These are phyloP conservation scores for Rhinella marina DNA, from an alignment of 2,797 vertebrate species.

Conservation along the genomic window DNA sequence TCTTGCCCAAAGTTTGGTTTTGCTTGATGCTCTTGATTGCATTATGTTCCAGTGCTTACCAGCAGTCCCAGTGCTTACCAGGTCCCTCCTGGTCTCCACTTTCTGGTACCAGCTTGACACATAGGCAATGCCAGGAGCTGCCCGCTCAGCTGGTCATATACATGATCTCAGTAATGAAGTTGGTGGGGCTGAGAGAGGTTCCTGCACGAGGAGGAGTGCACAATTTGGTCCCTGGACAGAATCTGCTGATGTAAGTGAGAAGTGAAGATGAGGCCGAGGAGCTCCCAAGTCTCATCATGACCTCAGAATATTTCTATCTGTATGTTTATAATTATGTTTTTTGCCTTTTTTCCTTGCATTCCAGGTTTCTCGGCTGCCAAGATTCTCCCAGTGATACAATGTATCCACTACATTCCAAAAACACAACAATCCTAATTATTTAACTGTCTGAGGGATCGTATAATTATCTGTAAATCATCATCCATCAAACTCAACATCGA, in stretches of 20 bases:
- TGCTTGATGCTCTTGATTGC: too few species aligned
- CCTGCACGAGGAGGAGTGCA: neutral
- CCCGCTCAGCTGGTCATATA: too few species aligned
- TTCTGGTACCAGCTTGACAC: too few species aligned
- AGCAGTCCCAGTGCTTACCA: too few species aligned
- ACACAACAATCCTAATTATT: neutral
- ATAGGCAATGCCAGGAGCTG: too few species aligned
- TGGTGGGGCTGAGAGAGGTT: neutral
- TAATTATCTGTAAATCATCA: neutral
- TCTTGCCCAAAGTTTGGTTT: too few species aligned
- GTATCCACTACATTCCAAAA: constrained; percentile 30
- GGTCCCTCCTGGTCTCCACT: too few species aligned
- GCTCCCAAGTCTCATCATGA: neutral
- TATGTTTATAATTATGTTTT: constrained; percentile 30
- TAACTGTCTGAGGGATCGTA: neutral
- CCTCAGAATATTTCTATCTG: constrained; percentile 15
- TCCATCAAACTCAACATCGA: neutral
- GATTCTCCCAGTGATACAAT: neutral
- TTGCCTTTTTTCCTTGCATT: constrained; percentile 19
- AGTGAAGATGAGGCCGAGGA: neutral
- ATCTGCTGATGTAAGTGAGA: neutral
- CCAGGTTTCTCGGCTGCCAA: constrained; percentile 6
- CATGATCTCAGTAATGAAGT: too few species aligned
- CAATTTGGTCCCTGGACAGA: neutral
- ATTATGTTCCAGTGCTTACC: too few species aligned